phyloP scores from a whole-genome alignment of 1,140 invertebrate species.

The Hirudo medicinalis region DNA sequence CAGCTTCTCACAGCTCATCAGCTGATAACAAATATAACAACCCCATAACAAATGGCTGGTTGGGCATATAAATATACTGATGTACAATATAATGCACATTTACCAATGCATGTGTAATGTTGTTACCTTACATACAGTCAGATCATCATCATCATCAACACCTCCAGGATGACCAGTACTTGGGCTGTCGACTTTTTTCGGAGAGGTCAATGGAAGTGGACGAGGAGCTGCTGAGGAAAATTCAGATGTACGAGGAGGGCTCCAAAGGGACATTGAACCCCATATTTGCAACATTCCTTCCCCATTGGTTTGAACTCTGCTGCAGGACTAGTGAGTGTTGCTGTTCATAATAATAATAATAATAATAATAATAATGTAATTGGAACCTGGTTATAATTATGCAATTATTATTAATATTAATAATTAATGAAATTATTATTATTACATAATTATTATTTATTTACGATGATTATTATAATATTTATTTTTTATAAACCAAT shows the following conservation, averaged over 20 bases:
- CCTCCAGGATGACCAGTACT: no score
- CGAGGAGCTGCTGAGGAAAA: slow-evolving; percentile 11
- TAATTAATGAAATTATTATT: neutral
- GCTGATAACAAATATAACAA: no score
- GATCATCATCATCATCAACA: no score
- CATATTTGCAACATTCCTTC: slow-evolving; percentile 45
- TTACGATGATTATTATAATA: neutral
- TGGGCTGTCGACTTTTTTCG: no score
- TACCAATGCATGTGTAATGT: no score
- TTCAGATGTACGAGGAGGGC: slow-evolving; percentile 29
- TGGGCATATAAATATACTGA: no score
- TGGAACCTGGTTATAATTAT: no score
- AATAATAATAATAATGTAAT: neutral
- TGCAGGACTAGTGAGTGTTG: slow-evolving; percentile 41
- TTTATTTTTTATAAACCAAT: no score
- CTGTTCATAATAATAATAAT: neutral
- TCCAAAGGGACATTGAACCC: slow-evolving; percentile 44
- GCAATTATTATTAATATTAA: neutral
- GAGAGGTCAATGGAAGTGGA: neutral
- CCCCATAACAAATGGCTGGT: no score
- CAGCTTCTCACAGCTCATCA: no score
- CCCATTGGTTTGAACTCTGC: slow-evolving; percentile 51
- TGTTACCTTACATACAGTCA: no score
- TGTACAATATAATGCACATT: no score
- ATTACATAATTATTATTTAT: neutral